Percentiles rank a stretch among this genome's conserved stretches.
These are phyloP conservation scores for Euzophera pinguis DNA, from an alignment of 2,888 invertebrate species.

Conservation along the genomic window DNA sequence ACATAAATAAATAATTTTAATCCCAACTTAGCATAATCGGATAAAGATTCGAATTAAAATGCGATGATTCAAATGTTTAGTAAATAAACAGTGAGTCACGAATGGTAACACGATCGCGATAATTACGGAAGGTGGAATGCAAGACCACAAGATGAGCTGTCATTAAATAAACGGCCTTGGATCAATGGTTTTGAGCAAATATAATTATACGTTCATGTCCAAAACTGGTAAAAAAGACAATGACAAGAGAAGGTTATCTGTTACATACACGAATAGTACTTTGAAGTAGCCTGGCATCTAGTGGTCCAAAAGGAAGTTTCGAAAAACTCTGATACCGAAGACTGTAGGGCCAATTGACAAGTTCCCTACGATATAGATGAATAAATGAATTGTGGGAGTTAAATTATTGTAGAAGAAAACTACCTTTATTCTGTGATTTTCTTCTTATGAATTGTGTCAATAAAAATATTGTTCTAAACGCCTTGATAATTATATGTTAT, in stretches of 20 bases:
- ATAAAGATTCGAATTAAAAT: conserved; percentile 3
- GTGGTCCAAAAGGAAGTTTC: too few relatives aligned
- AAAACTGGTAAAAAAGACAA: neutral
- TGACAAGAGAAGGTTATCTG: neutral
- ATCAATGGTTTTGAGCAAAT: conserved; percentile 3
- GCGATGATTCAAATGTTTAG: conserved; percentile 10
- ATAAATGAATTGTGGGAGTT: too few relatives aligned
- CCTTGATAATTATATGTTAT: too few relatives aligned
- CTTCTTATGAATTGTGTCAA: too few relatives aligned
- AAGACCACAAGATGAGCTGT: conserved; percentile 10
- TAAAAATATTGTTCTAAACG: too few relatives aligned
- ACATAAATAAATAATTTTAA: neutral
- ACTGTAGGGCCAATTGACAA: too few relatives aligned
- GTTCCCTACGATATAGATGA: too few relatives aligned
- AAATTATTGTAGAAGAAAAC: too few relatives aligned
- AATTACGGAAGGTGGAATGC: conserved; percentile 14
- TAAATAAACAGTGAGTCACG: conserved; percentile 12
- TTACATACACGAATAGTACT: too few relatives aligned
- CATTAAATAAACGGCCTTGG: conserved; percentile 12
- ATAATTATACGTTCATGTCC: neutral
- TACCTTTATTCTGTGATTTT: too few relatives aligned
- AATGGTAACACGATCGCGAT: conserved; percentile 13
- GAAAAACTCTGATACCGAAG: too few relatives aligned
- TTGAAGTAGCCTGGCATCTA: too few relatives aligned
- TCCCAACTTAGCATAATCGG: neutral